These are phyloP conservation scores for Anseranas semipalmata DNA, from an alignment of 2,113 vertebrate genomes.

Conservation along the genomic window DNA sequence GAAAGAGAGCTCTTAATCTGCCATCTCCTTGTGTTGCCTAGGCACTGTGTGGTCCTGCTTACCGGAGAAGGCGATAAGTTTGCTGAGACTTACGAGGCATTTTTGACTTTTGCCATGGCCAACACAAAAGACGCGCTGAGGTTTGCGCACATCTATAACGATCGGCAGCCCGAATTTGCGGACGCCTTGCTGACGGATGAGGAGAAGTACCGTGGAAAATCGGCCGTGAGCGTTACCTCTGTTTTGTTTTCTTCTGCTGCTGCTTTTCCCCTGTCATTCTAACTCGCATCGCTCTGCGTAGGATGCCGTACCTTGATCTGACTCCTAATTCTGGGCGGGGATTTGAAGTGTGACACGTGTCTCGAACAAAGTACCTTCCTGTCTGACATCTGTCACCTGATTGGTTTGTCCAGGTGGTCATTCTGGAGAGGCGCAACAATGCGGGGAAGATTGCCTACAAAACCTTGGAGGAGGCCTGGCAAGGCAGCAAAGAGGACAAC, in stretches of 20 bases:
- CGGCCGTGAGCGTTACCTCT: constrained; percentile 67
- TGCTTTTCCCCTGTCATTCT: background rate
- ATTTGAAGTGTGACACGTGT: background rate
- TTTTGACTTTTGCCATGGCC: constrained; percentile 88
- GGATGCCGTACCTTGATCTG: background rate
- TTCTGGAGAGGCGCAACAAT: constrained; percentile 88
- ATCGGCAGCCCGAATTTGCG: constrained; percentile 86
- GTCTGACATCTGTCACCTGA: background rate
- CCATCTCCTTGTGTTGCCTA: background rate
- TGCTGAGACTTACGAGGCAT: constrained; percentile 80
- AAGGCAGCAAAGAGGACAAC: constrained; percentile 86
- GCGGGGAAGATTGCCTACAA: constrained; percentile 86
- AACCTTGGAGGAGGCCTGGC: constrained; percentile 85
- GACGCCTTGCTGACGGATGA: constrained; percentile 78
- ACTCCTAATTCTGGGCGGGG: background rate
- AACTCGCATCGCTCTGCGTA: fast-evolving
- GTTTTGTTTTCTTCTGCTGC: background rate
- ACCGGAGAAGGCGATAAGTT: constrained; percentile 82
- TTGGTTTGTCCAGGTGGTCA: constrained; percentile 81
- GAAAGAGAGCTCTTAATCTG: background rate
- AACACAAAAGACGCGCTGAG: constrained; percentile 88
- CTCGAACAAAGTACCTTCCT: background rate
- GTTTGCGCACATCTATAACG: constrained; percentile 87
- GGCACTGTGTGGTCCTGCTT: constrained; percentile 91
- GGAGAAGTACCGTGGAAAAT: constrained; percentile 69